phyloP scores from a whole-genome alignment of 2,113 vertebrate genomes.

The Atractosteus spatula region DNA sequence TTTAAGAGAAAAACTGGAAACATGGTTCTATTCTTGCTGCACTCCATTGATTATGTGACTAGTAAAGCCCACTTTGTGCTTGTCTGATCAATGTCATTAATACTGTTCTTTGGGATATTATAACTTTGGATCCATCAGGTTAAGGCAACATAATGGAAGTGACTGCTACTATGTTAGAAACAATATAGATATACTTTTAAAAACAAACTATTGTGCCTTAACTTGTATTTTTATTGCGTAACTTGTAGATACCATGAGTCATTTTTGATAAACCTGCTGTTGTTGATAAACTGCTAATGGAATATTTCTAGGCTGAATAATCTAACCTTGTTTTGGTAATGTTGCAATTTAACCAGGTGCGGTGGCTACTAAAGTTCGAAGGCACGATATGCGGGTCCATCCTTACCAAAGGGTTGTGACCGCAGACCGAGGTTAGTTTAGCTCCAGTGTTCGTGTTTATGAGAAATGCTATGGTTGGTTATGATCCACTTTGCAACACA shows the following conservation, averaged over 20 bases:
- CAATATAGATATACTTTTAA: conserved; percentile 68
- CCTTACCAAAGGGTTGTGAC: conserved; percentile 99
- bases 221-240: conserved; percentile 66
- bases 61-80: conserved; percentile 78
- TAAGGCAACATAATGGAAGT: conserved; percentile 72
- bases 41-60: conserved; percentile 85
- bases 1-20: conserved; percentile 58
- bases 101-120: conserved; percentile 69
- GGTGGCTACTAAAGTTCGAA: conserved; percentile 99
- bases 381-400: conserved; percentile 99
- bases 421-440: conserved; percentile 99
- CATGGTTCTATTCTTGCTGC: conserved; percentile 69
- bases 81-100: conserved; percentile 67
- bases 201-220: conserved; percentile 86
- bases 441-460: conserved; percentile 75
- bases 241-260: conserved; percentile 80
- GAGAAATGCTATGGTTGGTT: conserved; percentile 63
- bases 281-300: conserved; percentile 49
- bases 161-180: conserved; percentile 71
- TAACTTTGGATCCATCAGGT: conserved; percentile 66
- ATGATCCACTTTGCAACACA: conserved; percentile 71
- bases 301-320: conserved; percentile 54
- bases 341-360: conserved; percentile 98
- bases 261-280: conserved; percentile 85
- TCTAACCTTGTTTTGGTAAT: conserved; percentile 96